These are phyloP conservation scores for Virgularia gustaviana DNA, from an alignment of 92 coral and sea anemone species.

Conservation along the genomic window DNA sequence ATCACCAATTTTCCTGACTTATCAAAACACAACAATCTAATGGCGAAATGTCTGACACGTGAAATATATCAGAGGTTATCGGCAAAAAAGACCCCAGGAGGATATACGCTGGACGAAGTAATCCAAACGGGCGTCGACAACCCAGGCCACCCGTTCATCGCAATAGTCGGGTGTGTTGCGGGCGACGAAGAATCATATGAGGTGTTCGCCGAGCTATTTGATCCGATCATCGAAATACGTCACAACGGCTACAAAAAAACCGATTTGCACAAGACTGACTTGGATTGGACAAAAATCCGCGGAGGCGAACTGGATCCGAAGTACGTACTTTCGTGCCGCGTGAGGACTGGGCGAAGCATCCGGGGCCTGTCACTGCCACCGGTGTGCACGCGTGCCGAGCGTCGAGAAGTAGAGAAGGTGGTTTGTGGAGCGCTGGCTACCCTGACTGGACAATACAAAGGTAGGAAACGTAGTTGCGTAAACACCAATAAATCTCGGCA, in stretches of 20 bases:
- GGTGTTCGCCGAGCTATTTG: conserved; percentile 73
- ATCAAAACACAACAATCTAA: conserved; percentile 82
- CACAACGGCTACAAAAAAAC: conserved; percentile 89
- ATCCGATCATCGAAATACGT: conserved; percentile 78
- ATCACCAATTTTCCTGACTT: conserved; percentile 83
- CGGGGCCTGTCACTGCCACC: conserved; percentile 83
- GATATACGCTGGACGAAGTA: conserved; percentile 66
- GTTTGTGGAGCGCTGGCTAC: conserved; percentile 64
- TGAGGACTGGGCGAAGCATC: conserved; percentile 90
- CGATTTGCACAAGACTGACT: conserved; percentile 80
- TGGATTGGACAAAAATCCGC: conserved; percentile 74
- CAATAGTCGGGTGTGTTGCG: conserved; percentile 91
- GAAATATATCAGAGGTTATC: conserved; percentile 57
- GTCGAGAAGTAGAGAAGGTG: conserved; percentile 74
- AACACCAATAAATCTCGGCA: too few species aligned
- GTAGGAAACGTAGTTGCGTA: conserved; percentile 3
- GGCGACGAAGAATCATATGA: conserved; percentile 84
- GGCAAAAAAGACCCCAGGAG: conserved; percentile 67
- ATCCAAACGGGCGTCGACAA: conserved; percentile 93
- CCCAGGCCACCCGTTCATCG: conserved; percentile 88
- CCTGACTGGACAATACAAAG: conserved; percentile 72
- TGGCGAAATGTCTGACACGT: conserved; percentile 76
- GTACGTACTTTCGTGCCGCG: conserved; percentile 81
- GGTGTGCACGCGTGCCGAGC: conserved; percentile 79
- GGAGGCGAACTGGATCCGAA: conserved; percentile 81